These are phyloP conservation scores for Protodeltote pygarga DNA, from an alignment of 2,888 invertebrate genomes.

Conservation along the genomic window DNA sequence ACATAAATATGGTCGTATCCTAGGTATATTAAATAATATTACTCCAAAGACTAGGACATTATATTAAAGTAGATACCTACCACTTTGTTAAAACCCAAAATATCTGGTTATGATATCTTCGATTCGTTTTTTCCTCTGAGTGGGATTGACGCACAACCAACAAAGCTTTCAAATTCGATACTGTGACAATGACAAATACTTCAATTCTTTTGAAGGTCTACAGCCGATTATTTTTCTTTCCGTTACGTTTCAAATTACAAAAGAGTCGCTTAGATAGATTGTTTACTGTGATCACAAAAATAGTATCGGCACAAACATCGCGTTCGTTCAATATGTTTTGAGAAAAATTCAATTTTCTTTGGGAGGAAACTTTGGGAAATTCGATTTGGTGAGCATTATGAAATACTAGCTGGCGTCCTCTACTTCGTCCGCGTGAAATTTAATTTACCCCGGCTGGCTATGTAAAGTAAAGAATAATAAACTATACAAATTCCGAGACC, in stretches of 20 bases:
- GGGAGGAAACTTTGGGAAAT: neutral
- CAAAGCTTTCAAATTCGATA: constrained; percentile 42
- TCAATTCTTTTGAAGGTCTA: constrained; percentile 24
- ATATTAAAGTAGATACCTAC: no score
- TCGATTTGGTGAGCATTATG: neutral
- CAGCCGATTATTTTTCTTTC: constrained; percentile 39
- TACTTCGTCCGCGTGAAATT: no score
- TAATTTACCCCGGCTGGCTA: no score
- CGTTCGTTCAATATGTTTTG: constrained; percentile 23
- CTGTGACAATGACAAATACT: constrained; percentile 41
- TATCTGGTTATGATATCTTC: neutral
- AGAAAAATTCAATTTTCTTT: constrained; percentile 6
- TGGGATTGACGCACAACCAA: constrained; percentile 27
- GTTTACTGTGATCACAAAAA: constrained; percentile 40
- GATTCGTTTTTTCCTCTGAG: constrained; percentile 12
- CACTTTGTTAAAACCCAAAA: no score
- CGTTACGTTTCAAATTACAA: constrained; percentile 46
- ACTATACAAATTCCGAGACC: no score
- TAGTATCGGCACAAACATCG: constrained; percentile 26
- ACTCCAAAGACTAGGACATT: no score
- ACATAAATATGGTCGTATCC: no score
- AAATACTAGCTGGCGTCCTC: neutral
- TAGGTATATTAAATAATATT: no score
- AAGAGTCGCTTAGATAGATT: constrained; percentile 39
- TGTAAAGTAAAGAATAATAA: no score